Evolutionary conservation across 2,113 vertebrate genomes (phyloP), one percentile per base, ranked within the genome.

Genomic region (Coryphaenoides rupestris): DNA sequence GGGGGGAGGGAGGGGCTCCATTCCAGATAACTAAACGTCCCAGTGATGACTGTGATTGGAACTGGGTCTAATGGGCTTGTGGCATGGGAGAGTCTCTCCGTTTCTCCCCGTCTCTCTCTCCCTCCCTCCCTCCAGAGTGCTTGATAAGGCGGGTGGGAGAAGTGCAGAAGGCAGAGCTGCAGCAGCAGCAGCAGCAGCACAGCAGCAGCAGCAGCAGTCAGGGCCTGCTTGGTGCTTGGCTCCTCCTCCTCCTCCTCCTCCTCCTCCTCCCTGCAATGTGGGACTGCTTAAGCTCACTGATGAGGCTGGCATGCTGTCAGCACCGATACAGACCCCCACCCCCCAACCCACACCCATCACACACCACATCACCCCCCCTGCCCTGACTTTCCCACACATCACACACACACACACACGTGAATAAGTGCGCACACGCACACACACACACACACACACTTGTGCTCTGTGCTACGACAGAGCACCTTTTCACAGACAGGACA

Each of bases 251-350:
- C 33, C 33, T 40, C 33, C 33, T 40, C 33, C 33, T 40, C 33
- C 33, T 40, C 33, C 6, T 40, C 33, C 33, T 40, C 9, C 58
- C 70, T 62, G 19, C 80, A 89, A 80, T 78, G 66, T 78, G 56
- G 82, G 63, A 80, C 73, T 83, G 80, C 76, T 86, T 84, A 88
- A 76, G 64, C 75, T 76, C 78, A 65, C 70, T 33, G 74, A 86
- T 85, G 78, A 87, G 80, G 69, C 69, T 63, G 65, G 76, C 72
- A 76, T 85, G 81, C 81, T 83, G 69, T 72, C 74, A 66, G 62
- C 67, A 60, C 46, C 21, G 21, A 21, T 45, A 26, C 33, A 33
- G 21, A n/a, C 13, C 33, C 13, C 33, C 33, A 1, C 33, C 33
- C 6, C 24, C 24, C 24, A 3, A 26, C 33, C 33, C 9, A 2